phyloP scores from a whole-genome alignment of 2,113 vertebrate genomes.

The Archocentrus centrarchus region DNA sequence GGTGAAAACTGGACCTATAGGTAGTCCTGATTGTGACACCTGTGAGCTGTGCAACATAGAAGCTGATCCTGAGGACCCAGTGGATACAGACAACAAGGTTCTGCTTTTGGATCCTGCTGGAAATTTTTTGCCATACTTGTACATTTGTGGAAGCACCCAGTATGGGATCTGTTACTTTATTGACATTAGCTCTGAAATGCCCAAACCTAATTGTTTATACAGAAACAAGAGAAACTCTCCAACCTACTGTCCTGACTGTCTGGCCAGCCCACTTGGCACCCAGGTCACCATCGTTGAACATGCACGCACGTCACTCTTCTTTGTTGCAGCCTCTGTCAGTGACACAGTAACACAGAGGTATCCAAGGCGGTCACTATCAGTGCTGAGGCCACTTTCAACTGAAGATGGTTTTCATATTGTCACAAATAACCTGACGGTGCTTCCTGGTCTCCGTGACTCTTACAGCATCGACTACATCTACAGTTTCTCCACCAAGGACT shows the following conservation, averaged over 20 bases:
- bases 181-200: fast-evolving
- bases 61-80: slow-evolving; percentile 26
- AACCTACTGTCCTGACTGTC: slow-evolving; percentile 83
- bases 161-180: slow-evolving; percentile 88
- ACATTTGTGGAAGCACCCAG: slow-evolving; percentile 86
- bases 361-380: slow-evolving; percentile 86
- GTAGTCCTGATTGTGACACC: slow-evolving; percentile 83
- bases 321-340: slow-evolving; percentile 86
- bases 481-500: slow-evolving; percentile 80
- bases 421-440: slow-evolving; percentile 84
- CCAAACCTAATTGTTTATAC: slow-evolving; percentile 81
- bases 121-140: slow-evolving; percentile 67
- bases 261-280: slow-evolving; percentile 92
- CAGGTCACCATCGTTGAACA: slow-evolving; percentile 80
- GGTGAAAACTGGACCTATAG: slow-evolving; percentile 86
- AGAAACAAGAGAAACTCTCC: slow-evolving; percentile 69
- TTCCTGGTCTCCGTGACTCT: slow-evolving; percentile 77
- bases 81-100: slow-evolving; percentile 86
- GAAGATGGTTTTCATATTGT: slow-evolving; percentile 83
- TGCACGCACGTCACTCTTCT: slow-evolving; percentile 78
- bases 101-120: slow-evolving; percentile 83
- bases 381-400: slow-evolving; percentile 85
- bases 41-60: slow-evolving; percentile 78
- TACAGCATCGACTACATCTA: slow-evolving; percentile 90
- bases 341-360: slow-evolving; percentile 73